Evolutionary conservation across 1,140 invertebrate genomes (phyloP).

Genomic region (Drosophila pseudoobscura): DNA sequence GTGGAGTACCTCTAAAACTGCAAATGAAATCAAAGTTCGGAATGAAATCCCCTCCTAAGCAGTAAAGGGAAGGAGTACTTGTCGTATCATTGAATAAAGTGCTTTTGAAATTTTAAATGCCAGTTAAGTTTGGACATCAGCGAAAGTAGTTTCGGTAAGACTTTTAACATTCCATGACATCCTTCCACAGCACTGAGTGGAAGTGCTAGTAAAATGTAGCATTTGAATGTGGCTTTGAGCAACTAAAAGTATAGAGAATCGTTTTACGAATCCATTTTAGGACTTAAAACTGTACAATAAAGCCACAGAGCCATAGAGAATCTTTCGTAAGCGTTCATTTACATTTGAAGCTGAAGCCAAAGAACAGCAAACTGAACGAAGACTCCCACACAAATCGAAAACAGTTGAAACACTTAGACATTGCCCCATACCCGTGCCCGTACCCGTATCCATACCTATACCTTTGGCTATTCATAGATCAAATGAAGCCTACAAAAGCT

Average conservation of each 20-base stretch:
- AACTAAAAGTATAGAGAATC: not conserved
- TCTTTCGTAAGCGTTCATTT: too few relatives aligned
- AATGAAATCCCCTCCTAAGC: not conserved
- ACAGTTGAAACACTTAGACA: slow-evolving; percentile 6
- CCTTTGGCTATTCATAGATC: slow-evolving; percentile 10
- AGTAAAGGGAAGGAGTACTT: too few relatives aligned
- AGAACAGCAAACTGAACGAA: not conserved
- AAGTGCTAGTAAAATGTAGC: not conserved
- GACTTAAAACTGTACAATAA: too few relatives aligned
- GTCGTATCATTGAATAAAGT: too few relatives aligned
- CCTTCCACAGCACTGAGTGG: not conserved
- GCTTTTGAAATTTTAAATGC: too few relatives aligned
- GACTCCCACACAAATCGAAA: slow-evolving; percentile 4
- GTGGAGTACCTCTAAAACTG: slow-evolving; percentile 17
- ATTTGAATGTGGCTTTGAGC: not conserved
- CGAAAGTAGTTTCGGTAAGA: too few relatives aligned
- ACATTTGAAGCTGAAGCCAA: not conserved
- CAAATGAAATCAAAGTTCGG: not conserved
- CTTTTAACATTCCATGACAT: not conserved
- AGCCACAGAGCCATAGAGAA: too few relatives aligned
- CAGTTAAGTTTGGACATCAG: too few relatives aligned
- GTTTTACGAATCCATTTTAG: too few relatives aligned
- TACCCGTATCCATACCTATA: too few relatives aligned
- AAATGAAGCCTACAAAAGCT: slow-evolving; percentile 29
- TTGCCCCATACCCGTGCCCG: not conserved